Conservation (phyloP, 1,140 invertebrate species). For the Holotrichia oblita region DNA sequence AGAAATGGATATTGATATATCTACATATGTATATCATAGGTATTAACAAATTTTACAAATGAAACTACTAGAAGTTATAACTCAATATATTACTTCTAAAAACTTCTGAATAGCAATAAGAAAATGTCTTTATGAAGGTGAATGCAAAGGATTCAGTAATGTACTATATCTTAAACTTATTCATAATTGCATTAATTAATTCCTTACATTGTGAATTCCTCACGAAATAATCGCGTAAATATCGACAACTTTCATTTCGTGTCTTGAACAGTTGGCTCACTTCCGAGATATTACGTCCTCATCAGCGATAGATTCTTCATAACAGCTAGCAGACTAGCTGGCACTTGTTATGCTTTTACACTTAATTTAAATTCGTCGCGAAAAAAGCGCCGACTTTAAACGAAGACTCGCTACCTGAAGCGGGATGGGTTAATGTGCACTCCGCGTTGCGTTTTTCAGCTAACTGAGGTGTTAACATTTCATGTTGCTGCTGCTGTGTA, state of each 20-base stretch:
- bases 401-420: not conserved
- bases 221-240: slow-evolving; percentile 14
- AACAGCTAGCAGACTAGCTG: not conserved
- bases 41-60: too few relatives aligned
- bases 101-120: too few relatives aligned
- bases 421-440: slow-evolving; percentile 16
- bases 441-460: slow-evolving; percentile 21
- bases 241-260: slow-evolving; percentile 1
- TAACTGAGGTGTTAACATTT: slow-evolving; percentile 32
- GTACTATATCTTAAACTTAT: too few relatives aligned
- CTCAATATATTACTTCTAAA: too few relatives aligned
- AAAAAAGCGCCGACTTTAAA: slow-evolving; percentile 13
- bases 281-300: not conserved
- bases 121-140: too few relatives aligned
- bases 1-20: too few relatives aligned
- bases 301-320: not conserved
- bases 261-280: not conserved
- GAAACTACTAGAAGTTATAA: too few relatives aligned
- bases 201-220: slow-evolving; percentile 29
- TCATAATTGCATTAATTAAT: not conserved
- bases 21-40: too few relatives aligned
- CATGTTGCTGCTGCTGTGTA: not conserved
- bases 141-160: too few relatives aligned
- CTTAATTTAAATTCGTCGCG: not conserved
- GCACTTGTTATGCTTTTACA: not conserved